Base-by-base conservation (phyloP, 2,113 vertebrate species). In the Gavialis gangeticus region DNA sequence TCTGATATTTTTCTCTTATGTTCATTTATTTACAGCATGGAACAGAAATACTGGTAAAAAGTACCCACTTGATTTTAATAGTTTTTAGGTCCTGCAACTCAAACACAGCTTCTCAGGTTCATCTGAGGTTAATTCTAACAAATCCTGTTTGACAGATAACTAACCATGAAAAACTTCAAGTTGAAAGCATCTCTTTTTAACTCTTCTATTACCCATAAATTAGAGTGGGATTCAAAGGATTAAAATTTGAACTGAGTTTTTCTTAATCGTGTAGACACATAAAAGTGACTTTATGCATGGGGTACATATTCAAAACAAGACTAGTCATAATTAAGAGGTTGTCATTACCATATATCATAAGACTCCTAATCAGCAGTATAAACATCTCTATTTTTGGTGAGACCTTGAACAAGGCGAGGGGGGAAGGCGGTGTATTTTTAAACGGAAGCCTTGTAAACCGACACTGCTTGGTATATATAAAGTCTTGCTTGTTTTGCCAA, bases 371-470 rank as follows among this genome's bases (percentile, higher is more conserved):
- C n/a, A 78, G 58, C 55, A 63, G 73, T 63, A 67, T 66, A 89
- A 80, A 91, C 85, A 84, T 76, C 88, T 90, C 46, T 46, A 71
- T 27, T 84, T 89, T 77, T 95, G 91, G 91, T 85, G 83, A 69
- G 63, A 76, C 34, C 46, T 84, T 87, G 60, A 97, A 25, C 25
- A 80, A 90, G 81, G 93, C 86, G 82, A 92, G 60, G 54, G 91
- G 88, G 89, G 88, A 89, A 92, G 89, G 87, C 87, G 85, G 94
- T 92, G 69, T 98, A 97, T 97, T 98, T 98, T 97, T 98, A 97
- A 91, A 89, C 90, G 76, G 88, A 96, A 77, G 28, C 56, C 80
- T 77, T 97, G 96, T 96, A 98, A 97, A 81, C 92, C 83, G 97
- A 97, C 11, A 90, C 67, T 91, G 28, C 96, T 94, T 91, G 93